Evolutionary conservation across 2,113 vertebrate genomes (phyloP).

Genomic region (Ctenomys sociabilis): DNA sequence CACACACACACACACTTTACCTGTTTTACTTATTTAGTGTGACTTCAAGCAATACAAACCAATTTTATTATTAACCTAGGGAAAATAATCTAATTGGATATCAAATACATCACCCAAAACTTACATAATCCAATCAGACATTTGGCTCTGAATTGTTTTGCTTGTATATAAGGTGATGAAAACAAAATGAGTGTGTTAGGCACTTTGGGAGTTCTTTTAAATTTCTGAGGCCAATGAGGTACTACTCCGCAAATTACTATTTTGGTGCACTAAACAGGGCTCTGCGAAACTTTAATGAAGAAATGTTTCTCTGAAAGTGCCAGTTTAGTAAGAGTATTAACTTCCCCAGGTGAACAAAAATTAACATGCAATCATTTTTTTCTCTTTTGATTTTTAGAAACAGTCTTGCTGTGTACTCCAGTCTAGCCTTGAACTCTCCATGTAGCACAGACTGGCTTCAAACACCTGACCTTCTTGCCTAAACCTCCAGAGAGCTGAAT

Average conservation of each 20-base stretch:
- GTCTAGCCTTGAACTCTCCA: not conserved
- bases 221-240: constrained; percentile 67
- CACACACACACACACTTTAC: not conserved
- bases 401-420: not conserved
- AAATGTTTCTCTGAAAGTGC: constrained; percentile 51
- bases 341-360: constrained; percentile 57
- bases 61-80: constrained; percentile 60
- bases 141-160: constrained; percentile 63
- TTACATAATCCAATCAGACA: constrained; percentile 54
- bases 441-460: not conserved
- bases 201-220: constrained; percentile 64
- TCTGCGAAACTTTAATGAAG: constrained; percentile 55
- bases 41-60: constrained; percentile 56
- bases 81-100: constrained; percentile 51
- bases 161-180: constrained; percentile 68
- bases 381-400: not conserved
- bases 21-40: constrained; percentile 42
- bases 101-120: constrained; percentile 54
- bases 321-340: constrained; percentile 63
- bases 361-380: constrained; percentile 43
- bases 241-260: constrained; percentile 56
- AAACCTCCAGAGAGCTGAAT: not conserved
- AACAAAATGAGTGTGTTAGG: constrained; percentile 68
- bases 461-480: not conserved
- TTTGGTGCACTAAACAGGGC: constrained; percentile 18